phyloP scores from a whole-genome alignment of 2,797 vertebrate species.

The Ctenopoma kingsleyae region DNA sequence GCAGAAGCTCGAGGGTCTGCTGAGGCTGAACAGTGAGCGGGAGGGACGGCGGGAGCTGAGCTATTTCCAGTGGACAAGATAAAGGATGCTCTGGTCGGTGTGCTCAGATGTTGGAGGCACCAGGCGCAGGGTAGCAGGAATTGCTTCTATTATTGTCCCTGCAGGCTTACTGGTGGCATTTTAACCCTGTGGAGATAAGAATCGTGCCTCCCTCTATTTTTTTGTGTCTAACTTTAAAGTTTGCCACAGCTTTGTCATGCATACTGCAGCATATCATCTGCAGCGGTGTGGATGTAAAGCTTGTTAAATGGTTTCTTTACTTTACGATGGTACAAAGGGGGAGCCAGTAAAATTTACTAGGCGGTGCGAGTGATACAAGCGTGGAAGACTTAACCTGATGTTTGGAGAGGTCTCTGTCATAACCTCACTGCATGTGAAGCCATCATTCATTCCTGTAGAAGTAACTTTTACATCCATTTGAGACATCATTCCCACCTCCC shows the following conservation, averaged over 20 bases:
- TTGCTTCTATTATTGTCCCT: conserved; percentile 56
- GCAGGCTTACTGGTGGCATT: conserved; percentile 50
- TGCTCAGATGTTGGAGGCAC: conserved; percentile 42
- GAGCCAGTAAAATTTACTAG: conserved; percentile 21
- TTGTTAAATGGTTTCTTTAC: conserved; percentile 27
- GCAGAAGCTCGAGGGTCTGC: conserved; percentile 23
- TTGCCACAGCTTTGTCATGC: conserved; percentile 3
- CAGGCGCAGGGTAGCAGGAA: conserved; percentile 26
- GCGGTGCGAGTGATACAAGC: background rate
- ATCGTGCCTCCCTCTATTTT: conserved; percentile 16
- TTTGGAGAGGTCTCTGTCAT: background rate
- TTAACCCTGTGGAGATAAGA: conserved; percentile 44
- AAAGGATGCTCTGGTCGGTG: conserved; percentile 38
- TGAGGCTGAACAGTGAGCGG: conserved; percentile 17
- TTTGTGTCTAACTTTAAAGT: conserved; percentile 15
- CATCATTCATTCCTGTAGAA: background rate
- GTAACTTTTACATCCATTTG: background rate
- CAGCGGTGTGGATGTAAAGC: conserved; percentile 2
- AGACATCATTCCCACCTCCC: background rate
- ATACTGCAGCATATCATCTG: conserved; percentile 24
- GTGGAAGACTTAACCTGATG: background rate
- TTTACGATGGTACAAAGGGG: conserved; percentile 13
- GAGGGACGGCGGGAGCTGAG: background rate
- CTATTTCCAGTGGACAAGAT: conserved; percentile 60
- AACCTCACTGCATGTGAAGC: background rate